Evolutionary conservation across 2,113 vertebrate genomes (phyloP).

Genomic region (Gopherus evgoodei): DNA sequence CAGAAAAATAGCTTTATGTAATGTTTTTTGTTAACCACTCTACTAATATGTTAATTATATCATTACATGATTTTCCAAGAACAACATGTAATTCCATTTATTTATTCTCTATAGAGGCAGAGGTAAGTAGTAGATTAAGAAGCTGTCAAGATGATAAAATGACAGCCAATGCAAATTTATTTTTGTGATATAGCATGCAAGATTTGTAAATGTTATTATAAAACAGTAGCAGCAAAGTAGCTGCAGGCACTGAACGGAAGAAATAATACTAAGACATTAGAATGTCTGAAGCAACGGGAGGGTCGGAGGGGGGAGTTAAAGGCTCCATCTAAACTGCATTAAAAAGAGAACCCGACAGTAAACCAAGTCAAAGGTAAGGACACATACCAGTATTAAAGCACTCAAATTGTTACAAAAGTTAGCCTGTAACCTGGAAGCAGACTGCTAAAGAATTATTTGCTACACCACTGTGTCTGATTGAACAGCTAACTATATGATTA

Average conservation of each 20-base stretch:
- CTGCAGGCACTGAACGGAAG: slow-evolving; percentile 9
- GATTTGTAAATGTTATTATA: slow-evolving; percentile 55
- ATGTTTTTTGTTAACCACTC: slow-evolving; percentile 34
- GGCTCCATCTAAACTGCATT: slow-evolving; percentile 3
- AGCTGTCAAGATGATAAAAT: slow-evolving; percentile 64
- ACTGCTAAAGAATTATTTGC: not conserved
- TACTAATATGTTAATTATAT: slow-evolving; percentile 57
- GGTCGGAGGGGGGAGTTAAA: not conserved
- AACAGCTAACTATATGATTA: slow-evolving; percentile 12
- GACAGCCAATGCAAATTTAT: slow-evolving; percentile 51
- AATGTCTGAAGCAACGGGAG: slow-evolving; percentile 22
- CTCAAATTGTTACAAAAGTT: not conserved
- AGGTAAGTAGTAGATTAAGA: slow-evolving; percentile 56
- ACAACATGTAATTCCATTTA: slow-evolving; percentile 65
- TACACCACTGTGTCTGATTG: not conserved
- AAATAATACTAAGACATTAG: slow-evolving; percentile 21
- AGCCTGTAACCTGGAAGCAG: not conserved
- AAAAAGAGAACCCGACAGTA: not conserved
- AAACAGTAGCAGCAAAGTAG: slow-evolving; percentile 53
- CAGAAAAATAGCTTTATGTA: not conserved
- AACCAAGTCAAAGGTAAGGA: slow-evolving; percentile 4
- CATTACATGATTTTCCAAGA: slow-evolving; percentile 63
- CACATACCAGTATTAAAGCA: slow-evolving; percentile 14
- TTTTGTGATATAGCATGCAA: slow-evolving; percentile 51
- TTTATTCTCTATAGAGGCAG: slow-evolving; percentile 56